Conservation (phyloP, 2,113 vertebrate species). For the Tiliqua scincoides region DNA sequence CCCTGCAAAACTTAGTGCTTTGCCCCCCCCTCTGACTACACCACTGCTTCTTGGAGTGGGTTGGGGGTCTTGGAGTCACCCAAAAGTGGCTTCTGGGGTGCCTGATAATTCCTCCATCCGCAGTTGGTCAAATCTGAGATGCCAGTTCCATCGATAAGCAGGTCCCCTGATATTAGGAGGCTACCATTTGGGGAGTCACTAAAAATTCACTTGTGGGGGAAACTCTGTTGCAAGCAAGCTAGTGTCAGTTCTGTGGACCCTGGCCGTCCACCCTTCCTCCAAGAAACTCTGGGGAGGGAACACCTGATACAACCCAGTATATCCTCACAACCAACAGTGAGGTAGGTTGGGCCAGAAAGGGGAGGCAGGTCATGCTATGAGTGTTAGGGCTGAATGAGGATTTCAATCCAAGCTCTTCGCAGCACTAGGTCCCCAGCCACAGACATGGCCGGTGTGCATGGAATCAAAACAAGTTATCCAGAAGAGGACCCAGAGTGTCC, state of each 20-base stretch:
- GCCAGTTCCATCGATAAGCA: too few relatives aligned
- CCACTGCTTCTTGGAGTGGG: too few relatives aligned
- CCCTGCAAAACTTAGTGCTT: too few relatives aligned
- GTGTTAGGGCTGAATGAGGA: background rate
- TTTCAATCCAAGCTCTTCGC: background rate
- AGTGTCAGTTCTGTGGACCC: background rate
- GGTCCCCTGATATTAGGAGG: too few relatives aligned
- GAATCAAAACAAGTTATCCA: slow-evolving; percentile 37
- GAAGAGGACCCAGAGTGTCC: slow-evolving; percentile 39
- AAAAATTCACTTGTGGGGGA: background rate
- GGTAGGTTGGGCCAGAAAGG: background rate
- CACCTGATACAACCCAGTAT: background rate
- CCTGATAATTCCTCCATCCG: too few relatives aligned
- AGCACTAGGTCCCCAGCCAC: background rate
- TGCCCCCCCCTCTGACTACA: too few relatives aligned
- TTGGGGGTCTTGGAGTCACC: too few relatives aligned
- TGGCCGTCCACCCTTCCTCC: background rate
- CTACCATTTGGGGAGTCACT: background rate
- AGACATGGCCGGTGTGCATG: background rate
- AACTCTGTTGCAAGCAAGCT: background rate
- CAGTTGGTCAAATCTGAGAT: too few relatives aligned
- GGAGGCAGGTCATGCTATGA: background rate
- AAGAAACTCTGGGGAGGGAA: background rate
- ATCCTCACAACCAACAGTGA: background rate
- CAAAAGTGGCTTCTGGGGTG: too few relatives aligned